Evolutionary conservation across 2,888 invertebrate species (phyloP).

Genomic region (Andrena chrysosceles): DNA sequence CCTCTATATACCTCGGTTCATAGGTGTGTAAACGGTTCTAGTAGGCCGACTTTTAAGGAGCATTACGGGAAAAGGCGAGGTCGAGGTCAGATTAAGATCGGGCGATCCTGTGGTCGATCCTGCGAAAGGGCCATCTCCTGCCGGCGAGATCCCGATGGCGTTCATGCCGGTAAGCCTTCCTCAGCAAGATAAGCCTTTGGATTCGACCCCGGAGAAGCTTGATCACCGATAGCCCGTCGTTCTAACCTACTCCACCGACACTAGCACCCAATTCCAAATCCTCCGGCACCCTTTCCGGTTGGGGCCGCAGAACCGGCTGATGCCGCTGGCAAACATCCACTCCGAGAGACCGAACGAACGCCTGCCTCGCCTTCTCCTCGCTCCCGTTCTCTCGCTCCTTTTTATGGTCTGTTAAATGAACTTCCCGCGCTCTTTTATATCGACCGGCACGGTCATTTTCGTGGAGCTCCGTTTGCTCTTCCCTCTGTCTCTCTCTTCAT

Average conservation of each 20-base stretch:
- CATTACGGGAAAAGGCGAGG: slow-evolving; percentile 35
- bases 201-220: slow-evolving; percentile 75
- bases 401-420: slow-evolving; percentile 84
- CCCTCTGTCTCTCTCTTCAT: slow-evolving; percentile 1
- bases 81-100: slow-evolving; percentile 68
- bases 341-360: slow-evolving; percentile 21
- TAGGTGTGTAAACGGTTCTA: slow-evolving; percentile 33
- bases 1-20: too few species aligned
- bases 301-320: slow-evolving; percentile 55
- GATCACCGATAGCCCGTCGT: slow-evolving; percentile 79
- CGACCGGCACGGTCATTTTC: slow-evolving; percentile 79
- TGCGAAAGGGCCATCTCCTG: slow-evolving; percentile 45
- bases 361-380: slow-evolving; percentile 2
- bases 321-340: slow-evolving; percentile 64
- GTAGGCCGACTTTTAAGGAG: slow-evolving; percentile 48
- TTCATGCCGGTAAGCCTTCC: slow-evolving; percentile 71
- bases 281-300: slow-evolving; percentile 66
- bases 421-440: slow-evolving; percentile 83
- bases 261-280: slow-evolving; percentile 76
- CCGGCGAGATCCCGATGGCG: slow-evolving; percentile 14
- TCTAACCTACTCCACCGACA: slow-evolving; percentile 70
- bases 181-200: slow-evolving; percentile 77
- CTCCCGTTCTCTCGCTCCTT: slow-evolving; percentile 61
- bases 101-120: slow-evolving; percentile 67
- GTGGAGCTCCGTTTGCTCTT: slow-evolving; percentile 67